A percentile compares a stretch with the other conserved stretches of the same genome.
phyloP scores from a whole-genome alignment of 2,113 vertebrate species.

The Cyanistes caeruleus region DNA sequence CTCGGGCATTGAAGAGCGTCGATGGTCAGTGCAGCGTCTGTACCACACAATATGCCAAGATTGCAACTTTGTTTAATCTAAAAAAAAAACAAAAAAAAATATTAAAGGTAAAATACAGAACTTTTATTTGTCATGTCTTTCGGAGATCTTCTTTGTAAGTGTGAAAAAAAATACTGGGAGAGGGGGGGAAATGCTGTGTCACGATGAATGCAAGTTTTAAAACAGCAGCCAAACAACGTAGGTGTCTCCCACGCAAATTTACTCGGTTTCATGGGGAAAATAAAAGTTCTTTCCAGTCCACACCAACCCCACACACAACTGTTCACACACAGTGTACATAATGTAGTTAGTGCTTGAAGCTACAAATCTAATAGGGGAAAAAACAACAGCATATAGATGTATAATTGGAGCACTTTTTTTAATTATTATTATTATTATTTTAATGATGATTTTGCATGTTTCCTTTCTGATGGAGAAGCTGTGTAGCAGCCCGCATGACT shows the following conservation, averaged over 20 bases:
- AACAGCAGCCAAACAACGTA: neutral
- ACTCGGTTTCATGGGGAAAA: neutral
- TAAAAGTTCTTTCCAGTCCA: neutral
- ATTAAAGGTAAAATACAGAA: neutral
- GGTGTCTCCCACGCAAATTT: neutral
- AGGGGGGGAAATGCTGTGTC: neutral
- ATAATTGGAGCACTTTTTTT: constrained; percentile 70
- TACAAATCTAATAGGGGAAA: constrained; percentile 59
- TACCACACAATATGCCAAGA: constrained; percentile 9
- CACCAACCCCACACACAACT: neutral
- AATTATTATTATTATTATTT: constrained; percentile 13
- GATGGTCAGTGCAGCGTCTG: neutral
- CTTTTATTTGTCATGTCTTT: neutral
- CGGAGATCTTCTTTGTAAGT: constrained; percentile 2
- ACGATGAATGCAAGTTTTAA: neutral
- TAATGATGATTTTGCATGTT: constrained; percentile 86
- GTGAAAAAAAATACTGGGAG: neutral
- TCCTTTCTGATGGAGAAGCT: constrained; percentile 82
- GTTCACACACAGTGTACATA: constrained; percentile 76
- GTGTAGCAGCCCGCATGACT: constrained; percentile 86
- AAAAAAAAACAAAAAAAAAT: neutral
- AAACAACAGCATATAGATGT: constrained; percentile 54
- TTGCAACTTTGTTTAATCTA: neutral
- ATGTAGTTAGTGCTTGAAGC: constrained; percentile 80
- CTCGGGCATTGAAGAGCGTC: neutral